Base-by-base conservation (phyloP, 2,888 invertebrate genomes). In the Schizaphis graminum region DNA sequence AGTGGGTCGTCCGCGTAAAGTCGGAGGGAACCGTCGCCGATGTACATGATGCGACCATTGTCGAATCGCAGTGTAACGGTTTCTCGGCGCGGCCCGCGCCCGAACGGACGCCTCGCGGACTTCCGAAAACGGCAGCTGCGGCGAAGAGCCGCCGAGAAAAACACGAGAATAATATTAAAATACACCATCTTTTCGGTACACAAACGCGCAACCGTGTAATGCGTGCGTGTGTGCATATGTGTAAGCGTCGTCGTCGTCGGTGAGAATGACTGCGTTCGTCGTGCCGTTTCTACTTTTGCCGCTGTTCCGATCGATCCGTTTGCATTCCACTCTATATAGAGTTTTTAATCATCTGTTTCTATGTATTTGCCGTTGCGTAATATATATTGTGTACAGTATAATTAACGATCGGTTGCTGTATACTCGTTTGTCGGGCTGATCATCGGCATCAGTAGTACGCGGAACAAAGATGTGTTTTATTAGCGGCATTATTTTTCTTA, bases 101-200 rank as follows among this genome's bases (percentile, higher is more conserved):
- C n/a, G 26, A 24, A 26, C n/a, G 26, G 5, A 26, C 57, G 35
- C 41, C 26, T 26, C 89, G 56, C 28, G 67, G 90, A 90, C 90
- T 90, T 90, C 90, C 90, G 67, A 90, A 67, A 49, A 90, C 47
- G n/a, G 67, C 90, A 67, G 67, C 90, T 90, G 90, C n/a, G n/a
- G 21, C 77, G 77, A 24, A 47, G 28, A 77, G 67, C n/a, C 5
- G 5, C 67, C 67, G 67, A 13, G 41, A 28, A 57, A 89, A 57
- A 57, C 56, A 24, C 11, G 56, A 35, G 53, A 88, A 35, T 16
- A 67, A n/a, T 35, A 16, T 67, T 67, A 67, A 67, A 67, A 35
- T 35, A 16, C n/a, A n/a, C n/a, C 7, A 77, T 77, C 35, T 77
- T 77, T 77, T 77, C n/a, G 77, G 13, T 2, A 35, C 21, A 67